phyloP scores from a whole-genome alignment of 35 echinoderm and acorn worm genomes.

The Amphiura filiformis region DNA sequence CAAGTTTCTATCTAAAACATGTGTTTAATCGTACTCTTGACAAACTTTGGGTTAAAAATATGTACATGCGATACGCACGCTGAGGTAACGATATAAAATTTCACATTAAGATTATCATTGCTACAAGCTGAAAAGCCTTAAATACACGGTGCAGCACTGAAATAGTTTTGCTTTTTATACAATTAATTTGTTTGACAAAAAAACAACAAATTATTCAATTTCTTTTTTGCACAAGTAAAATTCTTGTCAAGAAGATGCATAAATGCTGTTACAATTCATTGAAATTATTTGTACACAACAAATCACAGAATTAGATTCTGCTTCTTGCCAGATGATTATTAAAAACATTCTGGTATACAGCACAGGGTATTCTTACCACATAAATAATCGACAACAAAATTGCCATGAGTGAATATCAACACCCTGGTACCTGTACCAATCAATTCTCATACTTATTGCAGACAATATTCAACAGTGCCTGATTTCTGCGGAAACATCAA shows the following conservation, averaged over 20 bases:
- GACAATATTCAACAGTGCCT: too few species aligned
- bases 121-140: neutral
- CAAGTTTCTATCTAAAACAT: slow-evolving; percentile 7
- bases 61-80: neutral
- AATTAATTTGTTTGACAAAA: slow-evolving; percentile 6
- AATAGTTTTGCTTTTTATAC: neutral
- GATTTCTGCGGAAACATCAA: too few species aligned
- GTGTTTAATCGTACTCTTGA: neutral
- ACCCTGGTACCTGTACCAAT: too few species aligned
- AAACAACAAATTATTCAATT: neutral
- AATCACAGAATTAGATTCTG: too few species aligned
- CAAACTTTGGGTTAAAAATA: slow-evolving; percentile 2
- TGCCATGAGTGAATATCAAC: too few species aligned
- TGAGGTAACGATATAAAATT: neutral
- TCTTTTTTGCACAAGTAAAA: neutral
- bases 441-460: too few species aligned
- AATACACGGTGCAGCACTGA: neutral
- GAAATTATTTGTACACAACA: neutral
- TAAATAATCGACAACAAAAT: too few species aligned
- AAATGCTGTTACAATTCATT: neutral
- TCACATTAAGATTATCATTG: neutral
- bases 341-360: too few species aligned
- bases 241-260: neutral
- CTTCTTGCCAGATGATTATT: too few species aligned
- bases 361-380: too few species aligned